Conservation (phyloP, 2,888 invertebrate species). For the Philopedon plagiatum region DNA sequence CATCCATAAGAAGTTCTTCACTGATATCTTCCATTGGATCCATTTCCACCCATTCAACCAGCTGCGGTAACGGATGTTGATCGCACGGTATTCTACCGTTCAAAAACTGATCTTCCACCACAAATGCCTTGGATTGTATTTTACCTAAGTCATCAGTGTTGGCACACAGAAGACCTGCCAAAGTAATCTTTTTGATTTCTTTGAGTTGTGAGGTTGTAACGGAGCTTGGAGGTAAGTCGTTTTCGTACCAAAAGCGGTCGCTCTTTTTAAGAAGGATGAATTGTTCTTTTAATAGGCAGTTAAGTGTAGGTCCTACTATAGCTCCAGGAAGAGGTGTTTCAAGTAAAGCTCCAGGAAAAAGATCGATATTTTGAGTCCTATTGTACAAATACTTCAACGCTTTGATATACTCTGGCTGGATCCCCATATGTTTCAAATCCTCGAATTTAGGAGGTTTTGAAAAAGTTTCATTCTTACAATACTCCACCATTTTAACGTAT, state of each 20-base stretch:
- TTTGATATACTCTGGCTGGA: slow-evolving; percentile 73
- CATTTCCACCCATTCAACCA: slow-evolving; percentile 81
- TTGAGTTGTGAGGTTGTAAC: slow-evolving; percentile 83
- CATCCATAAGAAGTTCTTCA: slow-evolving; percentile 80
- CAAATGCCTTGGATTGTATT: slow-evolving; percentile 89
- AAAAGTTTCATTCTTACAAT: slow-evolving; percentile 72
- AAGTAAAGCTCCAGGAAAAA: slow-evolving; percentile 86
- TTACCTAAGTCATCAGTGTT: slow-evolving; percentile 78
- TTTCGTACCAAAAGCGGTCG: slow-evolving; percentile 97
- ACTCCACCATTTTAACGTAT: slow-evolving; percentile 78
- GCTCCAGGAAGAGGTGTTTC: slow-evolving; percentile 84
- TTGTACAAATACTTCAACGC: slow-evolving; percentile 79
- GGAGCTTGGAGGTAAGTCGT: slow-evolving; percentile 91
- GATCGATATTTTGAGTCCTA: slow-evolving; percentile 84
- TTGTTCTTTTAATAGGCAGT: slow-evolving; percentile 88
- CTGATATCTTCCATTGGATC: slow-evolving; percentile 78
- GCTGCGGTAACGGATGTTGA: slow-evolving; percentile 78
- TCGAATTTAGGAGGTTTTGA: slow-evolving; percentile 62
- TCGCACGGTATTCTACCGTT: slow-evolving; percentile 83
- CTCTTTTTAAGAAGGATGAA: slow-evolving; percentile 87
- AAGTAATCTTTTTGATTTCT: slow-evolving; percentile 84
- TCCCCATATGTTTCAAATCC: slow-evolving; percentile 73
- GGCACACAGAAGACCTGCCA: slow-evolving; percentile 86
- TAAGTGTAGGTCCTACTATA: slow-evolving; percentile 89
- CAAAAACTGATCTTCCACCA: slow-evolving; percentile 88